Evolutionary conservation across 2,113 vertebrate species (phyloP).

Genomic region (Pseudorectes ferrugineus): DNA sequence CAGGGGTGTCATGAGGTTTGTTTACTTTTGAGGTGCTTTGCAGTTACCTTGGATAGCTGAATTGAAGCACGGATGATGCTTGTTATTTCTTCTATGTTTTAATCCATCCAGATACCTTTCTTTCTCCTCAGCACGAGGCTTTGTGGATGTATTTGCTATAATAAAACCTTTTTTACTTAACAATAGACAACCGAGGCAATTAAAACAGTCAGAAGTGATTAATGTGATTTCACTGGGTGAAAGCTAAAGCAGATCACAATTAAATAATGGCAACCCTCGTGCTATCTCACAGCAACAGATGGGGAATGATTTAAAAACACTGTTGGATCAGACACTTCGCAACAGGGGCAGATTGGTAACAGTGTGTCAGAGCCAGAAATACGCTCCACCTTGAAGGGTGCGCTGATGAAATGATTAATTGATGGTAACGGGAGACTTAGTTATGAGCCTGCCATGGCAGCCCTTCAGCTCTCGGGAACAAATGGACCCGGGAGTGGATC

Average conservation of each 20-base stretch:
- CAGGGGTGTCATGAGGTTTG: not conserved
- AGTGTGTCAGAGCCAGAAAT: conserved; percentile 8
- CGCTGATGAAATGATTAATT: conserved; percentile 1
- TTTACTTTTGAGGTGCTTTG: not conserved
- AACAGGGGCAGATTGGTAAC: not conserved
- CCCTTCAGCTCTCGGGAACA: not conserved
- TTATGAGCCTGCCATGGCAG: not conserved
- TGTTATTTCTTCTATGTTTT: not conserved
- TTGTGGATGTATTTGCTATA: not conserved
- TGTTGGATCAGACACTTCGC: not conserved
- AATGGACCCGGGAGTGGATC: not conserved
- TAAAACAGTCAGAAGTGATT: conserved; percentile 46
- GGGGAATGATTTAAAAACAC: conserved; percentile 24
- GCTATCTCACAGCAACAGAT: conserved; percentile 53
- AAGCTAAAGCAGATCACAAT: conserved; percentile 28
- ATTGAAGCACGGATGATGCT: not conserved
- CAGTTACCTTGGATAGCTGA: not conserved
- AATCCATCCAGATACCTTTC: not conserved
- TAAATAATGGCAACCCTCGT: conserved; percentile 12
- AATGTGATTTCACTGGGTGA: conserved; percentile 34
- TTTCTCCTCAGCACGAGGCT: not conserved
- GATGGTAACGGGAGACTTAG: not conserved
- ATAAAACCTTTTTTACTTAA: conserved; percentile 16
- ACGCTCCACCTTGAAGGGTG: not conserved
- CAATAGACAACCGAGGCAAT: conserved; percentile 1